These are phyloP conservation scores for Amblyopsis rosae DNA, from an alignment of 2,113 vertebrate species.

Conservation along the genomic window DNA sequence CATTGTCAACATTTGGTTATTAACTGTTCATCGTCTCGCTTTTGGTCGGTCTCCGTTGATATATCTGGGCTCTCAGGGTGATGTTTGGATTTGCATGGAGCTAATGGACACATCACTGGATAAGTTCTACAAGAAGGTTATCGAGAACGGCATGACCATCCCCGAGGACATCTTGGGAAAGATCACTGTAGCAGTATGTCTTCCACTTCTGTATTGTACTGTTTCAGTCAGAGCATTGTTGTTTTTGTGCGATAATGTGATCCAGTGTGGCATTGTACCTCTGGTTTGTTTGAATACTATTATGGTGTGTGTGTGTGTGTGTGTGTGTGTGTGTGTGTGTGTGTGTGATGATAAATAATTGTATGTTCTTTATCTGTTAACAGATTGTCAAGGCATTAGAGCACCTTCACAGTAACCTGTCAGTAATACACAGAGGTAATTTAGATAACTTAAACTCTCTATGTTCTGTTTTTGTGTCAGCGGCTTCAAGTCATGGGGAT, in stretches of 20 bases:
- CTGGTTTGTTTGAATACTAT: neutral
- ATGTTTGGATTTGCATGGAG: slow-evolving; percentile 99
- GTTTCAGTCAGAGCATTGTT: neutral
- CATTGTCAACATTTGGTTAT: neutral
- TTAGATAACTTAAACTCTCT: neutral
- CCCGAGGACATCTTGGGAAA: slow-evolving; percentile 98
- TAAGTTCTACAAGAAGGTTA: slow-evolving; percentile 98
- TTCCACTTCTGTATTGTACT: neutral
- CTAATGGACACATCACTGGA: slow-evolving; percentile 98
- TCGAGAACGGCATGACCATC: slow-evolving; percentile 92
- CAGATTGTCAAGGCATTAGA: slow-evolving; percentile 98
- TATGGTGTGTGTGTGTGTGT: too few relatives aligned
- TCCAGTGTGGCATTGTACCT: too few relatives aligned
- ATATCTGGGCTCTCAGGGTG: slow-evolving; percentile 78
- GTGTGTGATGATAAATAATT: slow-evolving; percentile 18
- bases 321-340: too few relatives aligned
- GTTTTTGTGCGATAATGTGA: neutral
- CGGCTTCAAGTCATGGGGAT: too few relatives aligned
- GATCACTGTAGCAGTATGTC: slow-evolving; percentile 91
- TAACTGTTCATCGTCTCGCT: neutral
- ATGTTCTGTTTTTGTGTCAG: neutral
- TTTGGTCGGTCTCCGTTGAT: neutral
- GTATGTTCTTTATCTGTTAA: slow-evolving; percentile 19
- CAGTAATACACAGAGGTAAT: slow-evolving; percentile 98
- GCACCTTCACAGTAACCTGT: slow-evolving; percentile 96